Base-by-base conservation (phyloP, 2,113 vertebrate genomes). In the Crotophaga sulcirostris region DNA sequence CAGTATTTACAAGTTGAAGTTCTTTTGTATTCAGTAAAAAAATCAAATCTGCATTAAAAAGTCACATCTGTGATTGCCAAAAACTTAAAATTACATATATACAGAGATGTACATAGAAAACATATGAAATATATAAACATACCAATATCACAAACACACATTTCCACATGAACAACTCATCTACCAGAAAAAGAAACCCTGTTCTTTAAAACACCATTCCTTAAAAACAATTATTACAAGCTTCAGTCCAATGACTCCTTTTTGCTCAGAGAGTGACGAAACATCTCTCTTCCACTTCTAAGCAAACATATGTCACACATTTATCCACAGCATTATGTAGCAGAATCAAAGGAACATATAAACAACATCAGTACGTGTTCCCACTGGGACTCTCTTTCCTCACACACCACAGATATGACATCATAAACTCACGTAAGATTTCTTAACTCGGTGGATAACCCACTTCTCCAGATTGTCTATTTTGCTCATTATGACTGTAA, bases 401-500 rank as follows among this genome's bases (percentile, higher is more conserved):
- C 54, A 80, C 40, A 47, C 29, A 85, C 63, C 84, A 89, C 44
- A 90, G 66, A 92, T 29, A 31, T 16, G 69, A 94, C 80, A 95
- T 89, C 85, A 79, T 1, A 29, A 55, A 83, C 67, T 91, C 86
- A 77, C 2, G 3, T 19, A 95, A 77, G 34, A 81, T 92, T 88
- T 93, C 87, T 84, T 72, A 87, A 82, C 18, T n/a, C 2, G 23
- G 31, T 80, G 74, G 90, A 92, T 78, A 96, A 95, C 72, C 51
- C 77, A 66, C 33, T 58, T 73, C 72, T 96, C 81, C 92, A 95
- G 56, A 93, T 52, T 87, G 84, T 89, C 94, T 84, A 64, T 56
- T 94, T 86, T 87, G 45, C 52, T 96, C 79, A 42, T 97, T 87
- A 78, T 83, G 59, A 85, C 63, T 93, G 63, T 74, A 97, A 95